Evolutionary conservation across 2,113 vertebrate species (phyloP), one percentile per base, ranked within the genome.

Genomic region (Zosterops japonicus): DNA sequence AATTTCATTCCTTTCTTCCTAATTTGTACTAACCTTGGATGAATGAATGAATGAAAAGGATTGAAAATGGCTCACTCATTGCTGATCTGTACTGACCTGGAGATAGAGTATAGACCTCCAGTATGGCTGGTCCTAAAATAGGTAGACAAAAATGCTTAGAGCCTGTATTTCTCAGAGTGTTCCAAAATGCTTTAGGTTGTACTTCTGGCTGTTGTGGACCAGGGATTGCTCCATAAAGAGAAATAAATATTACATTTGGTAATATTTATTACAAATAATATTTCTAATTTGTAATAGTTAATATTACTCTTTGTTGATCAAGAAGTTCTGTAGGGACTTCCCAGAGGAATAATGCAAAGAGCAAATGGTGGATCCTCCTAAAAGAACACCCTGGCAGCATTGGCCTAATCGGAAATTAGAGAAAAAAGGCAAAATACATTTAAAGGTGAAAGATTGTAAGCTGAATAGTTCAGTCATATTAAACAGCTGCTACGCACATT

Each of bases 61-160:
- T 52, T 36, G 36, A 59, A 60, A 67, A 60, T 17, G 25, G 7
- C 5, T n/a, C 18, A 4, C 23, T 67, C 9, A 3, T 15, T 47
- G 16, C 14, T 67, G 35, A 63, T 24, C 60, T 42, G 9, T 24
- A 49, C 14, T 70, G n/a, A 67, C 27, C 59, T 42, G 9, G 39
- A 50, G 22, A 31, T 21, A 84, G 22, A 47, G 22, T 22, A 33
- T 31, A 79, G 74, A 44, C 11, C 25, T 14, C n/a, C 76, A 52
- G 23, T 1, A 1, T 5, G 11, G 7, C n/a, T 69, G 9, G 29
- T 77, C 39, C 47, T 50, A 50, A 65, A 33, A 36, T 6, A 77
- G 6, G 0, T 0, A 57, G 39, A 55, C 5, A 65, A 64, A 83
- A 69, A 1, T 1, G 0, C 15, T 53, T 36, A 77, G 12, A 64